Evolutionary conservation across 2,113 vertebrate genomes (phyloP).

Genomic region (Chinchilla lanigera): DNA sequence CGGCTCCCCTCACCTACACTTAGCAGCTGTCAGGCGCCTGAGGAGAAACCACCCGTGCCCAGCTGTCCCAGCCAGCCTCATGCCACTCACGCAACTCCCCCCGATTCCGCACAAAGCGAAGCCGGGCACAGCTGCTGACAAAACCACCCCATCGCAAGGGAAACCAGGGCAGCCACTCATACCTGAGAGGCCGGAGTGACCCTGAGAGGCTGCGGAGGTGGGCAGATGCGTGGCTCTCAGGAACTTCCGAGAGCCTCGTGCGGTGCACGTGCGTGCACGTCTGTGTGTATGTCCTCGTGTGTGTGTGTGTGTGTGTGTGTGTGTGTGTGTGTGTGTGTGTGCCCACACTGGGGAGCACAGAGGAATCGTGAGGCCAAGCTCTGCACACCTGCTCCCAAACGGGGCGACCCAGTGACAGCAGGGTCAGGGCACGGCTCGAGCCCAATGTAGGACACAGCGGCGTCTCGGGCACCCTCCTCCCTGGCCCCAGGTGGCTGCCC

Average conservation of each 20-base stretch:
- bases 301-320: background rate
- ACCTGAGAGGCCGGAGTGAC: too few relatives aligned
- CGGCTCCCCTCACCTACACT: background rate
- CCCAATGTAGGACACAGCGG: background rate
- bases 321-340: accelerated
- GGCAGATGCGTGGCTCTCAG: accelerated
- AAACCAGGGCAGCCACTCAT: accelerated
- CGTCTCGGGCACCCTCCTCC: too few relatives aligned
- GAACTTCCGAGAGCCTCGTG: background rate
- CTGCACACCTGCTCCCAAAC: background rate
- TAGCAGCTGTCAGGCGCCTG: background rate
- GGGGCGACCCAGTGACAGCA: background rate
- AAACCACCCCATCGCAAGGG: accelerated
- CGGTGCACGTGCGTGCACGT: too few relatives aligned
- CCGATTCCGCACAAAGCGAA: background rate
- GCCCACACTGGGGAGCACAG: background rate
- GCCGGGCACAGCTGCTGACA: accelerated
- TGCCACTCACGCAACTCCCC: background rate
- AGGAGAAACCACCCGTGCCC: background rate
- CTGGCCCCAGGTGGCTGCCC: background rate
- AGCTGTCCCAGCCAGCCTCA: background rate
- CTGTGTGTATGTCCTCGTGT: background rate
- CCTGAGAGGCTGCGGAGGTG: accelerated
- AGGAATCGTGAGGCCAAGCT: background rate
- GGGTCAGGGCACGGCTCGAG: background rate